Evolutionary conservation across 2,888 invertebrate species (phyloP), one percentile per base, ranked within the genome.

Genomic region (Serripes groenlandicus): DNA sequence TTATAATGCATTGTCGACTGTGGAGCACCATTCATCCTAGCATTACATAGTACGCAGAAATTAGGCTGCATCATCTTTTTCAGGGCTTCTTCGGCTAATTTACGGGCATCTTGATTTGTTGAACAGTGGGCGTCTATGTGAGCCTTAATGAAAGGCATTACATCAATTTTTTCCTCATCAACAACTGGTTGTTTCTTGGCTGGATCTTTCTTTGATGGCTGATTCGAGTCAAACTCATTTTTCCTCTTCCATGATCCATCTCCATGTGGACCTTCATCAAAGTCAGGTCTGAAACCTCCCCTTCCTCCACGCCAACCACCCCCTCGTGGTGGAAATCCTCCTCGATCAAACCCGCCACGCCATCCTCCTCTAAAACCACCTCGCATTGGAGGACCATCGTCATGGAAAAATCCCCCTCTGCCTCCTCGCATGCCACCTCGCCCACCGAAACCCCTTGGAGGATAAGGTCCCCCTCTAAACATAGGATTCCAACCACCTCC

Each of bases 1-100:
- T 95, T 95, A 90, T 96, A 96, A 92, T 96, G 96, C 88, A 96
- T 96, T 70, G 95, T 95, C 0, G 96, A 96, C 91, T 96, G 96
- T 3, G 95, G 94, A 26, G 95, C 94, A 0, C 96, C 96, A 7
- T 96, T 96, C 76, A 96, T 94, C 1, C 95, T 94, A 30, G 96
- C 92, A 90, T 96, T 96, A 90, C 96, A 96, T 0, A 95, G 89
- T 21, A 96, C 95, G 89, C 96, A 96, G 66, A 79, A 85, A 9
- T 81, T 75, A 7, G 90, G 87, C 76, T 83, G 77, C 86, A 80
- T 87, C 72, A 90, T 76, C 30, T 83, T 82, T 52, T 86, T 86
- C 70, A 86, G 49, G 9, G 86, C 75, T 60, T 84, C 84, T 60
- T 86, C 84, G 0, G 84, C 84, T 9, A 81, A 37, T 58, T 84